Evolutionary conservation across 1,140 invertebrate genomes (phyloP).

Genomic region (Drosophila insularis): DNA sequence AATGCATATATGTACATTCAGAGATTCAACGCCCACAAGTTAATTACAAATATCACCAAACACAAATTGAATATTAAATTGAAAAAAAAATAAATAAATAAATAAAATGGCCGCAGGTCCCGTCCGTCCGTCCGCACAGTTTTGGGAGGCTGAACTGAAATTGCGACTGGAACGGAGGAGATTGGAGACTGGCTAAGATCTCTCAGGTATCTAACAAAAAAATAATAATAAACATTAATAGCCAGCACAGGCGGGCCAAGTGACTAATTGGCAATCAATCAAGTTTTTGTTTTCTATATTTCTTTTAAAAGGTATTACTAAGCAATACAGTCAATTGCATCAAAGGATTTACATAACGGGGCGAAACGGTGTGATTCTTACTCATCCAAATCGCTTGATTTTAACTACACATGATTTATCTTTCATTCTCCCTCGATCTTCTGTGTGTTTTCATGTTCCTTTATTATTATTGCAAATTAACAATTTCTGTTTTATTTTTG

Average conservation of each 20-base stretch:
- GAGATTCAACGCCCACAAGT: constrained; percentile 1
- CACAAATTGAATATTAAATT: constrained; percentile 32
- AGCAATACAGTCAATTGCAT: constrained; percentile 32
- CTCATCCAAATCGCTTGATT: constrained; percentile 4
- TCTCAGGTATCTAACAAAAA: constrained; percentile 29
- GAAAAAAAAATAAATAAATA: neutral
- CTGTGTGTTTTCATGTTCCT: too few relatives aligned
- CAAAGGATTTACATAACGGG: constrained; percentile 35
- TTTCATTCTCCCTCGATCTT: neutral
- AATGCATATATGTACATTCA: neutral
- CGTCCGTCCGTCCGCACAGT: neutral
- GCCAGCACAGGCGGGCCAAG: constrained; percentile 18
- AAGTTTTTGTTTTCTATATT: constrained; percentile 39
- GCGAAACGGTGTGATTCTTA: constrained; percentile 17
- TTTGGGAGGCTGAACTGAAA: neutral
- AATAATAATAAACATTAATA: constrained; percentile 45
- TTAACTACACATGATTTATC: constrained; percentile 7
- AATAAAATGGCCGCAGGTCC: constrained; percentile 17
- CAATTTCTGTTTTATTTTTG: neutral
- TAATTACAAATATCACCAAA: constrained; percentile 12
- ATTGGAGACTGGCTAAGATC: constrained; percentile 20
- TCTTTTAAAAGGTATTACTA: constrained; percentile 53
- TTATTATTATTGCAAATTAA: too few relatives aligned
- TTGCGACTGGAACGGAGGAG: neutral
- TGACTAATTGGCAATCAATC: constrained; percentile 76